phyloP scores from a whole-genome alignment of 1,140 invertebrate genomes.

The Sipha flava region DNA sequence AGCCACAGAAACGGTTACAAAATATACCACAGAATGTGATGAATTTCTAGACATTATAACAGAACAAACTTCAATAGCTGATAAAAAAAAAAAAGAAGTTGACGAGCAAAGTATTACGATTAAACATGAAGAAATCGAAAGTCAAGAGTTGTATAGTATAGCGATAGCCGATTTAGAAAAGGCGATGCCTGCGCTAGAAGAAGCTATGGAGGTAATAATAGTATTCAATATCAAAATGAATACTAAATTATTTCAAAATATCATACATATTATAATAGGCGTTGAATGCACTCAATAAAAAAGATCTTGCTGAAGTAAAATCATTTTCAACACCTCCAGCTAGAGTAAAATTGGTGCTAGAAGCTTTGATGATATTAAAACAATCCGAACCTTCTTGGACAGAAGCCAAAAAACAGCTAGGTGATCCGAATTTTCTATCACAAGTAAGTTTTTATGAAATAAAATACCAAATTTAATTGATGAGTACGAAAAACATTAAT shows the following conservation, averaged over 20 bases:
- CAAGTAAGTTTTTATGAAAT: conserved; percentile 39
- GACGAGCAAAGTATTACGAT: conserved; percentile 59
- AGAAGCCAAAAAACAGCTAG: conserved; percentile 73
- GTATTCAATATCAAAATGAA: not conserved
- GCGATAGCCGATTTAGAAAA: conserved; percentile 69
- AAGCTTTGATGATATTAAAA: conserved; percentile 77
- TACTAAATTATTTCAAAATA: not conserved
- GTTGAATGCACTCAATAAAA: conserved; percentile 73
- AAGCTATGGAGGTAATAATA: conserved; percentile 58
- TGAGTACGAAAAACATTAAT: no score
- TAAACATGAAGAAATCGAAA: conserved; percentile 66
- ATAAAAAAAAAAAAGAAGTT: conserved; percentile 64
- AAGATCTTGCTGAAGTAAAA: conserved; percentile 79
- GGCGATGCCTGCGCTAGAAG: conserved; percentile 75
- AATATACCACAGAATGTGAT: conserved; percentile 52
- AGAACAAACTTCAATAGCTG: conserved; percentile 66
- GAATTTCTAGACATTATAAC: conserved; percentile 64
- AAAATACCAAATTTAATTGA: no score
- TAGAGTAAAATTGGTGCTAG: conserved; percentile 80
- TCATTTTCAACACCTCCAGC: conserved; percentile 72
- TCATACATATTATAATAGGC: conserved; percentile 47
- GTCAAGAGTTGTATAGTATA: conserved; percentile 65
- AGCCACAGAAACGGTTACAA: not conserved
- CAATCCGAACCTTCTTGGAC: conserved; percentile 70
- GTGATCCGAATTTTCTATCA: conserved; percentile 65